These are phyloP conservation scores for Leistus spinibarbis DNA, from an alignment of 2,888 invertebrate species.

Conservation along the genomic window DNA sequence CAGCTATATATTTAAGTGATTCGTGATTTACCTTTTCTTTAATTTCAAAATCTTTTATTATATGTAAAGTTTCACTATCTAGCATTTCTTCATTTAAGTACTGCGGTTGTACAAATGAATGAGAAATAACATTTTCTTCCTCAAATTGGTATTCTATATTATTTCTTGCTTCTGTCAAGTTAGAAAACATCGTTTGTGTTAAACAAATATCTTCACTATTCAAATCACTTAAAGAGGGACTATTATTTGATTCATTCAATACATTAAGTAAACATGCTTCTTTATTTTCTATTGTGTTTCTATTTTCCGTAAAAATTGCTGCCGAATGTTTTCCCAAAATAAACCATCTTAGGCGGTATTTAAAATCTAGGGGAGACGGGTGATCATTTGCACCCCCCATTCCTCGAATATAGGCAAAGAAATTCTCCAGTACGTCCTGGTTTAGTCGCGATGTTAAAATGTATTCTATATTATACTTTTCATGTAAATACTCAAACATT, in stretches of 20 bases:
- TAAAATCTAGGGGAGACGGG: not conserved
- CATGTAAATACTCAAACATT: no score
- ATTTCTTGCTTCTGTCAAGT: not conserved
- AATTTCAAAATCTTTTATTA: slow-evolving; percentile 28
- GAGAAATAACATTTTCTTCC: slow-evolving; percentile 5
- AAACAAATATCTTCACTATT: not conserved
- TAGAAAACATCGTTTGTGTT: not conserved
- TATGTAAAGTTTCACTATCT: not conserved
- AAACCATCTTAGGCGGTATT: not conserved
- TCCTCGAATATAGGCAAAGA: no score
- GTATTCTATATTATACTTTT: no score
- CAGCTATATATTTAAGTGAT: slow-evolving; percentile 33
- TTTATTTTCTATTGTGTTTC: not conserved
- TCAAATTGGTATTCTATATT: not conserved
- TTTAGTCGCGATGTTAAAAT: no score
- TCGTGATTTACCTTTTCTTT: slow-evolving; percentile 28
- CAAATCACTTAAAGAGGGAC: not conserved
- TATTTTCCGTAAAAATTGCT: not conserved
- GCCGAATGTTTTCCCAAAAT: slow-evolving; percentile 1
- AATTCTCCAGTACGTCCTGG: no score
- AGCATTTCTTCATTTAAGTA: no score
- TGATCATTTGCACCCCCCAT: not conserved
- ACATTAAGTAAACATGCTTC: not conserved
- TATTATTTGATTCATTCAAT: not conserved
- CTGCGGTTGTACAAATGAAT: slow-evolving; percentile 27